These are phyloP conservation scores for Antedon mediterranea DNA, from an alignment of 53 echinoderm and acorn worm species.

Conservation along the genomic window DNA sequence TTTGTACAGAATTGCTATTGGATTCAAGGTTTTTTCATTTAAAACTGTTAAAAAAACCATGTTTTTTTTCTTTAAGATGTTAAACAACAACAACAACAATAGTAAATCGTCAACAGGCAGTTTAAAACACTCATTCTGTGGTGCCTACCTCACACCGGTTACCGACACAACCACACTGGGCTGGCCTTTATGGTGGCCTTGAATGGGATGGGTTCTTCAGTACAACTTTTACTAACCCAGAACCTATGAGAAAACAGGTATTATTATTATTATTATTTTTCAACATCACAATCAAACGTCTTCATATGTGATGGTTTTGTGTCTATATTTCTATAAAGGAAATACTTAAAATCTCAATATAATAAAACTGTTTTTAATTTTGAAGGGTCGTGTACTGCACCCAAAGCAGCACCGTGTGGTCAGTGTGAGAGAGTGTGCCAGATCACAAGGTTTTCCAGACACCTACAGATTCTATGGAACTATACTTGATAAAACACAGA, in stretches of 20 bases:
- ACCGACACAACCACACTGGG: conserved; percentile 97
- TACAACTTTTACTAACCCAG: conserved; percentile 94
- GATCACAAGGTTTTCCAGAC: conserved; percentile 96
- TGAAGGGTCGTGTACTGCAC: conserved; percentile 83
- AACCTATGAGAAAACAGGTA: conserved; percentile 99
- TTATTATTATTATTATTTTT: background rate
- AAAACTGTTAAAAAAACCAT: too few relatives aligned
- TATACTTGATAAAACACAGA: conserved; percentile 91
- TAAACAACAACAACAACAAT: too few relatives aligned
- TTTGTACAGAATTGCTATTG: too few relatives aligned
- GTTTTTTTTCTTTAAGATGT: too few relatives aligned
- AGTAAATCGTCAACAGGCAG: conserved; percentile 66
- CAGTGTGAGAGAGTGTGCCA: conserved; percentile 84
- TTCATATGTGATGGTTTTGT: too few relatives aligned
- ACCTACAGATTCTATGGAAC: conserved; percentile 94
- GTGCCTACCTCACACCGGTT: conserved; percentile 95
- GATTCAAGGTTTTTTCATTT: too few relatives aligned
- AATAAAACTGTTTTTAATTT: too few relatives aligned
- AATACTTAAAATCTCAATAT: too few relatives aligned
- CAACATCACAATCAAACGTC: background rate
- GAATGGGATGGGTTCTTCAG: conserved; percentile 97
- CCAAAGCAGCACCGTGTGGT: conserved; percentile 93
- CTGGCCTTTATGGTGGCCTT: conserved; percentile 81
- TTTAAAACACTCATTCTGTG: conserved; percentile 92
- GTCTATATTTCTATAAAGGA: too few relatives aligned